These are phyloP conservation scores for Poeciliopsis prolifica DNA, from an alignment of 2,113 vertebrate species.

Conservation along the genomic window DNA sequence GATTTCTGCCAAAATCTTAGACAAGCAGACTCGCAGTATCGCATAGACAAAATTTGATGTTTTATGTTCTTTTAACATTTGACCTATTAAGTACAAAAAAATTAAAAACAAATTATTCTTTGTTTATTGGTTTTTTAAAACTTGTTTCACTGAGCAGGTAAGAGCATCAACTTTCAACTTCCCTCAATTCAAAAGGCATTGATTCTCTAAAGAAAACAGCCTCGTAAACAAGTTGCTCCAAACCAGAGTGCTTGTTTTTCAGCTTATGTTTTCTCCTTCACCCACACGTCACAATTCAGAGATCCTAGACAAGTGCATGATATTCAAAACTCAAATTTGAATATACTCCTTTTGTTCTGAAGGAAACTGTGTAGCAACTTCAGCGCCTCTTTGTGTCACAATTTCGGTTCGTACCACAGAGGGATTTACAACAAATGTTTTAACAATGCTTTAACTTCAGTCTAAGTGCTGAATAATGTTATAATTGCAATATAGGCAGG, in stretches of 20 bases:
- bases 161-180: too few relatives aligned
- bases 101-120: background rate
- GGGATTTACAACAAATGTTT: background rate
- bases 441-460: background rate
- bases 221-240: background rate
- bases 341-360: background rate
- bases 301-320: background rate
- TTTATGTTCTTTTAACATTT: constrained; percentile 2
- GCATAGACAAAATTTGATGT: constrained; percentile 2
- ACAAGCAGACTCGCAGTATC: constrained; percentile 23
- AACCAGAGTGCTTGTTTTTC: background rate
- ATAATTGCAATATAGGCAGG: background rate
- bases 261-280: background rate
- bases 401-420: background rate
- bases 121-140: background rate
- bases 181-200: background rate
- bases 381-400: background rate
- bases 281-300: too few relatives aligned
- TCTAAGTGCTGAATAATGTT: background rate
- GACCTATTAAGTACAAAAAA: background rate
- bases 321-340: background rate
- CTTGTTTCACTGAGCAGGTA: background rate
- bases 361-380: background rate
- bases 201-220: background rate
- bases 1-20: constrained; percentile 18